Percentiles rank a stretch among this genome's conserved stretches.
These are phyloP conservation scores for Triplophysa yarkandensis DNA, from an alignment of 2,797 vertebrate species.

Conservation along the genomic window DNA sequence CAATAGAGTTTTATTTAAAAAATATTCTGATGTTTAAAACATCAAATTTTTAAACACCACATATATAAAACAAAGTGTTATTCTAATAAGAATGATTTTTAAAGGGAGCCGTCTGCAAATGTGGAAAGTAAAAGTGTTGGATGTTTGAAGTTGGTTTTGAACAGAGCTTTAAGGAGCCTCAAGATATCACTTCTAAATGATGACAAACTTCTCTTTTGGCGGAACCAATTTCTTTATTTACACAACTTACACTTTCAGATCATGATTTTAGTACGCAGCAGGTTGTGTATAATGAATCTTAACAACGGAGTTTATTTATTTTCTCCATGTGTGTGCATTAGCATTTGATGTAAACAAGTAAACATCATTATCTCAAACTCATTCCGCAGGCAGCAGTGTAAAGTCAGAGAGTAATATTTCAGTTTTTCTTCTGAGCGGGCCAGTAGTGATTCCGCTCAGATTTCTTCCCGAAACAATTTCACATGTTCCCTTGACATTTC, in stretches of 20 bases:
- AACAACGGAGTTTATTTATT: neutral
- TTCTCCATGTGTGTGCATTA: neutral
- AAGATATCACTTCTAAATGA: neutral
- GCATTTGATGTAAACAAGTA: neutral
- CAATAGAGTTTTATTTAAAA: neutral
- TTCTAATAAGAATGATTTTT: too few species aligned
- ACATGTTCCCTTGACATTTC: constrained; percentile 17
- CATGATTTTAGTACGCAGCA: neutral
- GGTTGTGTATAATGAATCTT: neutral
- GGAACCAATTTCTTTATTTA: neutral
- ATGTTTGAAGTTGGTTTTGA: too few species aligned
- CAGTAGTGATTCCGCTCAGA: neutral
- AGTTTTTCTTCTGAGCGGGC: neutral
- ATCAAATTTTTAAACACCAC: too few species aligned
- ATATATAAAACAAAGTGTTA: too few species aligned
- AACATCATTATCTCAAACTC: neutral
- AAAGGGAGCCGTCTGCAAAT: too few species aligned
- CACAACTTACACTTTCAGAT: constrained; percentile 11
- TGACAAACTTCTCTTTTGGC: neutral
- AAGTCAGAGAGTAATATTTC: neutral
- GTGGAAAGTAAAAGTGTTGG: too few species aligned
- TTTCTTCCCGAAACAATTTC: constrained; percentile 5
- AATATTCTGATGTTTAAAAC: neutral
- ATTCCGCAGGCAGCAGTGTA: neutral
- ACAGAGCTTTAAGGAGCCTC: too few species aligned